Evolutionary conservation across 2,888 invertebrate genomes (phyloP).

Genomic region (Bimastos eiseni): DNA sequence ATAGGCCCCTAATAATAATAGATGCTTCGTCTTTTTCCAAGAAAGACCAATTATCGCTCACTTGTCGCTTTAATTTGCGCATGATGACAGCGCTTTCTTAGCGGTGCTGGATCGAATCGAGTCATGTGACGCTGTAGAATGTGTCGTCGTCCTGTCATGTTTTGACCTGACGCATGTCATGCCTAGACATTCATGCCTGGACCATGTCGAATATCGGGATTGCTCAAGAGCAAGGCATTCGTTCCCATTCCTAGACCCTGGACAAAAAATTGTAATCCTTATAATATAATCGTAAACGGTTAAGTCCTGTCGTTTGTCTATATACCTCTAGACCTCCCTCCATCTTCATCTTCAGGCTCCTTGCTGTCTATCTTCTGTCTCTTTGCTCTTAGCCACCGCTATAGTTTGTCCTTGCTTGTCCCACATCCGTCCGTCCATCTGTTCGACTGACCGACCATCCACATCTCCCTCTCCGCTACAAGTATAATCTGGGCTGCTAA

Average conservation of each 20-base stretch:
- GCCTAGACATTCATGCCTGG: background rate
- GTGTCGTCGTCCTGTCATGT: background rate
- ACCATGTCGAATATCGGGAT: background rate
- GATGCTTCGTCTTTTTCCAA: background rate
- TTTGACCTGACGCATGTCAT: conserved; percentile 7
- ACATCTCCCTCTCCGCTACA: background rate
- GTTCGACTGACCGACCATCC: background rate
- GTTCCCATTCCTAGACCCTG: background rate
- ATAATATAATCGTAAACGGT: background rate
- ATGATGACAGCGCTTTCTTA: background rate
- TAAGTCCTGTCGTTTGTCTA: background rate
- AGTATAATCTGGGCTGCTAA: no score
- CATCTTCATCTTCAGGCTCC: background rate
- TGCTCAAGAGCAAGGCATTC: background rate
- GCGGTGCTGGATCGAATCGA: background rate
- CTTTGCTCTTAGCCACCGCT: background rate
- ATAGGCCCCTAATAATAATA: no score
- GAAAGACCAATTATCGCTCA: background rate
- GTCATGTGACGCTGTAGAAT: background rate
- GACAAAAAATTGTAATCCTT: background rate
- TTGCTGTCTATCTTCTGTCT: background rate
- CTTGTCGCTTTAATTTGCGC: background rate
- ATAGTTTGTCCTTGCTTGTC: background rate
- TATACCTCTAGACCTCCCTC: no score
- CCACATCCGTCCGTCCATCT: background rate